Evolutionary conservation across 2,888 invertebrate species (phyloP), one percentile per base, ranked within the genome.

Genomic region (Auanema sp.): DNA sequence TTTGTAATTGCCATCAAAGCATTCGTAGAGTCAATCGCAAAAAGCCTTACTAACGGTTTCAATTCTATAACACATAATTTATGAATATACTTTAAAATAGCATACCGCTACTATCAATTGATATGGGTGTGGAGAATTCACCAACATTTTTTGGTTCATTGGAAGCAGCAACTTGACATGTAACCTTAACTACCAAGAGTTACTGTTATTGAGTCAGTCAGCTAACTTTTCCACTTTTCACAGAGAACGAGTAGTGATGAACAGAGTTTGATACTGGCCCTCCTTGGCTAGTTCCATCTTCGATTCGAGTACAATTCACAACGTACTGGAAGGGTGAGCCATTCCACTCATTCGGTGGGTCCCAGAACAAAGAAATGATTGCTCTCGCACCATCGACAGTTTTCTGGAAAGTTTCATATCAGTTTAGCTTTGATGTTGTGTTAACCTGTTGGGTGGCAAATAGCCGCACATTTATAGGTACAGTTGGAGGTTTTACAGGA

Each of bases 311-410:
- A 64, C 82, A 82, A 53, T 82, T 82, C 25, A 83, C 79, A 24
- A 74, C 64, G 60, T 81, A 76, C 69, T 63, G 79, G 66, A 77
- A 77, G 21, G 69, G 77, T 51, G 64, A 68, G 4, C 82, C 82
- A 62, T 82, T 82, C 82, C 81, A 83, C 52, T 80, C 78, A 0
- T 51, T 56, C 2, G 82, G 82, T 18, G 76, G 74, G 24, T 72
- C 66, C 82, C 82, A 82, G 65, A 82, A 83, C 43, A 83, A 72
- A 41, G 80, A 79, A 23, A 82, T 81, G 11, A 83, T 73, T 1
- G 82, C 82, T 11, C 82, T 66, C 4, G 81, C 75, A 24, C 82
- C 82, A 50, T 82, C 82, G 0, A 83, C 82, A 12, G 80, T 82
- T 41, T 79, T 81, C 75, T 78, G 41, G 14, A 64, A 71, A n/a